Evolutionary conservation across 1,140 invertebrate genomes (phyloP), one percentile per base, ranked within the genome.

Genomic region (Gerris buenoi): DNA sequence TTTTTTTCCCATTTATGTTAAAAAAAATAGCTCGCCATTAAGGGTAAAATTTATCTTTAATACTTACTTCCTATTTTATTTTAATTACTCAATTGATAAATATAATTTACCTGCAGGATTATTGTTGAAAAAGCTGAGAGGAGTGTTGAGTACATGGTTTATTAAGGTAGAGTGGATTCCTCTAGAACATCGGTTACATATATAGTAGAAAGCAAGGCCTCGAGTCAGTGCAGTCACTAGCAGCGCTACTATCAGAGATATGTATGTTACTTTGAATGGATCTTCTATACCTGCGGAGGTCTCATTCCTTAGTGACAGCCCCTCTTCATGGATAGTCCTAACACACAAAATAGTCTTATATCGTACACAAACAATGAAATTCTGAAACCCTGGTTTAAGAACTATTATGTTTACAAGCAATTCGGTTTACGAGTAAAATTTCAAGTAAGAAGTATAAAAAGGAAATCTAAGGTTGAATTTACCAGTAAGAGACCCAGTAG

Each of bases 401-500:
- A 13, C 3, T 65, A 59, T 10, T 28, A 27, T 2, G 25, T 15
- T 22, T 25, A 29, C 15, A 2, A 18, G 1, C 23, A 10, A 23
- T 18, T n/a, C 23, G 23, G 22, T 22, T 56, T n/a, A 25, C 22
- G 25, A 14, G 33, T 46, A 25, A 58, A 15, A 3, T 59, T 65
- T 27, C 22, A 33, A 33, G 57, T 58, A 59, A 13, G 22, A n/a
- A n/a, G n/a, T n/a, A n/a, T n/a, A n/a, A n/a, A n/a, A n/a, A n/a
- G n/a, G n/a, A n/a, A n/a, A 46, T 23, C 33, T 46, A n/a, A n/a
- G 1, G 27, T 46, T 15, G 1, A 25, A 27, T 29, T 74, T 77
- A 87, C 89, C 89, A 91, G 66, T 81, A 77, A 0, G 88, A 83
- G 0, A 91, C 81, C 79, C 89, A 92, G 65, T 85, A 87, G 73